Conservation (phyloP, 1,140 invertebrate species). For the Calosoma granatense region DNA sequence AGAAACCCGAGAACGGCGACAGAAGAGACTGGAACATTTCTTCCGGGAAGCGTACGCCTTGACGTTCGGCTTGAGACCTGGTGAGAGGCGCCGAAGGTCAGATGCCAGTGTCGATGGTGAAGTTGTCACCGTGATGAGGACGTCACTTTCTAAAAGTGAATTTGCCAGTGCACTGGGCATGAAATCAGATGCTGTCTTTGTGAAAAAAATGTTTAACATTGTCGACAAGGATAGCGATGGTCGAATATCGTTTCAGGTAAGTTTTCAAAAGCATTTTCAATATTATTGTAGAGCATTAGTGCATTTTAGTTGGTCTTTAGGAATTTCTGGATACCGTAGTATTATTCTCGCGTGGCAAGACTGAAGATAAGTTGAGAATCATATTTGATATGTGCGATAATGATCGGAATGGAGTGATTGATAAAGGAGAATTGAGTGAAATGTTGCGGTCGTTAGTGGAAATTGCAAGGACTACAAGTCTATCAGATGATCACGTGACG, state of each 20-base stretch:
- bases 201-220: constrained; percentile 98
- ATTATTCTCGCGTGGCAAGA: constrained; percentile 80
- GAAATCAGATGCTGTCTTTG: constrained; percentile 92
- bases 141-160: constrained; percentile 86
- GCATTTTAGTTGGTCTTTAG: constrained; percentile 31
- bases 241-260: constrained; percentile 85
- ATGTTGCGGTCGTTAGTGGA: constrained; percentile 91
- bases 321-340: constrained; percentile 96
- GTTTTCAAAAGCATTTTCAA: neutral
- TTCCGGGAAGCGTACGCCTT: constrained; percentile 96
- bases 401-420: constrained; percentile 89
- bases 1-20: constrained; percentile 89
- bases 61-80: constrained; percentile 76
- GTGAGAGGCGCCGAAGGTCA: constrained; percentile 55
- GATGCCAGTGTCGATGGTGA: constrained; percentile 71
- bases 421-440: constrained; percentile 87
- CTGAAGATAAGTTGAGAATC: constrained; percentile 91
- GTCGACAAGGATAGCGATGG: constrained; percentile 95
- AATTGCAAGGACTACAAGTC: constrained; percentile 83
- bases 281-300: constrained; percentile 8
- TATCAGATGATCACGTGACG: constrained; percentile 82
- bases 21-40: constrained; percentile 93
- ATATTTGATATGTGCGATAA: constrained; percentile 99
- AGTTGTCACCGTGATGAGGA: constrained; percentile 85
- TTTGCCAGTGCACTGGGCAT: constrained; percentile 96